Evolutionary conservation across 1,140 invertebrate species (phyloP).

Genomic region (Drosophila ambigua): DNA sequence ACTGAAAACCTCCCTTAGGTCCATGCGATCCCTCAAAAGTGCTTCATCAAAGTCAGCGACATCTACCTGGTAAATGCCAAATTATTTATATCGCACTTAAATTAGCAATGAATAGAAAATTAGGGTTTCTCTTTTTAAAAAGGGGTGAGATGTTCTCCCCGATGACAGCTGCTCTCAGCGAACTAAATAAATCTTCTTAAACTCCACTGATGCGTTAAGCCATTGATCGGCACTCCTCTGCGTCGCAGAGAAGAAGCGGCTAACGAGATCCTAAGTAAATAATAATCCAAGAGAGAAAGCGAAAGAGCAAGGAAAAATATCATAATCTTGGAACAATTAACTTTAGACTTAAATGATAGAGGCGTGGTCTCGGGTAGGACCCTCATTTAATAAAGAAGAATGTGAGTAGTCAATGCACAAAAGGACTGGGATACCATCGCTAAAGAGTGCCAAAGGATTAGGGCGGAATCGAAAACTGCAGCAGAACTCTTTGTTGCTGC

Average conservation of each 20-base stretch:
- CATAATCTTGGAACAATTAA: conserved; percentile 77
- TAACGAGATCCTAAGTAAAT: conserved; percentile 63
- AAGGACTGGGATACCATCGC: conserved; percentile 34
- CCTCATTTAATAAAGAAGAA: conserved; percentile 38
- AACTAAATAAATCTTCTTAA: conserved; percentile 54
- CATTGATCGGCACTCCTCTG: conserved; percentile 53
- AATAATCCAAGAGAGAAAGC: conserved; percentile 52
- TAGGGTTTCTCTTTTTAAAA: conserved; percentile 39
- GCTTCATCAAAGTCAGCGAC: conserved; percentile 69
- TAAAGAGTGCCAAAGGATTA: conserved; percentile 50
- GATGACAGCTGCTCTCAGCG: conserved; percentile 69
- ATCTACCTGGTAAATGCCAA: conserved; percentile 71
- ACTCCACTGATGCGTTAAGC: conserved; percentile 57
- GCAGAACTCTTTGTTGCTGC: conserved; percentile 59
- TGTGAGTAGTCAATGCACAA: conserved; percentile 57
- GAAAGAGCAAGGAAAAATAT: conserved; percentile 45
- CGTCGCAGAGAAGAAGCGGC: conserved; percentile 14
- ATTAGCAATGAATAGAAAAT: conserved; percentile 79
- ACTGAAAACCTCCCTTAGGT: background rate
- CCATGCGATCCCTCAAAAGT: conserved; percentile 27
- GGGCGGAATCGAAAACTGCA: conserved; percentile 61
- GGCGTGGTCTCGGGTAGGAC: conserved; percentile 30
- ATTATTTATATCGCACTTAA: conserved; percentile 81
- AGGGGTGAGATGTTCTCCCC: conserved; percentile 60
- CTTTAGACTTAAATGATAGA: conserved; percentile 62